Base-by-base conservation (phyloP, 2,113 vertebrate species). In the Labeo catla region DNA sequence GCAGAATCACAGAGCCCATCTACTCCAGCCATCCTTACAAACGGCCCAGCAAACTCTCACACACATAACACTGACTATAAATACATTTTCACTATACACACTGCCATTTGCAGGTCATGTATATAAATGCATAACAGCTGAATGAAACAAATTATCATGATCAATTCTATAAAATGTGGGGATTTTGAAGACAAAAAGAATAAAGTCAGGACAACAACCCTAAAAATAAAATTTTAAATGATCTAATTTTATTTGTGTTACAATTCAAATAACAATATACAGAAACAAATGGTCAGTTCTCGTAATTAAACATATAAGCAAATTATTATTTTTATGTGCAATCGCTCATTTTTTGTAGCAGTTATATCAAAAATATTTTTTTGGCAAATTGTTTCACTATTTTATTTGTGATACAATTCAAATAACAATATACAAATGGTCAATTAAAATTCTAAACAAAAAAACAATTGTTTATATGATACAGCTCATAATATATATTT, bases 1-100 rank as follows among this genome's bases (percentile, higher is more conserved):
- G 90, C 85, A 91, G 86, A 90, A 92, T 94, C 92, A 94, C 91
- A 82, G 91, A 90, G 85, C 91, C 93, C 93, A 94, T 93, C 90
- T 91, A 93, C 92, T 91, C 90, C 92, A 94, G 92, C 90, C 91
- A 85, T 91, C 85, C 91, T 39, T 12, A 34, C n/a, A 28, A 76
- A 23, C 6, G n/a, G 43, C 66, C 76, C 16, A 21, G 21, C 23
- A 68, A 70, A 39, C 54, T 49, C 85, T 49, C 85, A 54, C 50
- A 78, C 80, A 83, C 80, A 78, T 45, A 49, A 74, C 63, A 72
- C 68, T 19, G 52, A 52, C 57, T 39, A 76, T n/a, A 84, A 63
- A 85, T 54, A 79, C 16, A 77, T n/a, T 39, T 34, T 65, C 59
- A 85, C n/a, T 54, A 50, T 19, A 79, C 47, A 85, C 13, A 52